Percentiles rank a stretch among this genome's conserved stretches.
Conservation (phyloP, 2,113 vertebrate species). For the Ceuthmochares aereus region DNA sequence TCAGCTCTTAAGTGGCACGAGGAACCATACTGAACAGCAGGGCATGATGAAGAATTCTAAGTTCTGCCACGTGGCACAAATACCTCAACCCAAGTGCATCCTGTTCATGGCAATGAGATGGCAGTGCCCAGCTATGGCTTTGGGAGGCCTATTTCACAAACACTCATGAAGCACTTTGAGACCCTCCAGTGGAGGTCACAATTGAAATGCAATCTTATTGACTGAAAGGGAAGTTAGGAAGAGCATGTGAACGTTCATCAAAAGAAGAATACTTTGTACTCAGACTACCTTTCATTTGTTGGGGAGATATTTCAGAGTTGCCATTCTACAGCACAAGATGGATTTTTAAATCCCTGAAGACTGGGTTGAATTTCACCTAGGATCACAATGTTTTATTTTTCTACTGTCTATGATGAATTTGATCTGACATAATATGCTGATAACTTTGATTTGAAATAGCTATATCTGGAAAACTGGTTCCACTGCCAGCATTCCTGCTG, state of each 20-base stretch:
- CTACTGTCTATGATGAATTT: background rate
- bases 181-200: background rate
- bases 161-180: background rate
- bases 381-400: background rate
- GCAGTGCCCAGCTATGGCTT: accelerated
- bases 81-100: accelerated
- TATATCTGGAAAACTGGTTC: background rate
- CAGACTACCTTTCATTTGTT: accelerated
- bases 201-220: accelerated
- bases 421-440: background rate
- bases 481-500: background rate
- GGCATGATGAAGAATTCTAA: accelerated
- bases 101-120: accelerated
- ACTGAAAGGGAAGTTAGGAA: accelerated
- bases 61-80: accelerated
- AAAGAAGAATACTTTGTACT: background rate
- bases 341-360: background rate
- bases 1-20: background rate
- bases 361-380: background rate
- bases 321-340: background rate
- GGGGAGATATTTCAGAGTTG: background rate
- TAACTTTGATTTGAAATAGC: background rate
- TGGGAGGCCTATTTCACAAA: background rate
- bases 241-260: background rate
- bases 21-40: accelerated